Evolutionary conservation across 2,888 invertebrate genomes (phyloP), one percentile per base, ranked within the genome.

Genomic region (Drosophila flavopinicola): DNA sequence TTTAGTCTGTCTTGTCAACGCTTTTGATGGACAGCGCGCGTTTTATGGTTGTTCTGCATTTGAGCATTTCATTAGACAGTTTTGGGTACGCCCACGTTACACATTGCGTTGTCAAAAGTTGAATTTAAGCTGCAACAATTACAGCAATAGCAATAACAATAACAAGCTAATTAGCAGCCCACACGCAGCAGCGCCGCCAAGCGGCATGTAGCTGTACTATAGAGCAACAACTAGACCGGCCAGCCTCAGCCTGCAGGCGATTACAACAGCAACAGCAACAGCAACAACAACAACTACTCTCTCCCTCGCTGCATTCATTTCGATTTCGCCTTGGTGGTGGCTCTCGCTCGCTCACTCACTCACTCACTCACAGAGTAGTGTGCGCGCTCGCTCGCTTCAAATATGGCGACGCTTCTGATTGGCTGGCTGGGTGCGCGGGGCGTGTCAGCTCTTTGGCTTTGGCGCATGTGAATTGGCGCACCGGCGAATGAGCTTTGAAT

Each of bases 331-430:
- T 59, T 77, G 44, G 52, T 65, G 58, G 72, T 70, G 54, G 76
- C 47, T 38, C 44, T 39, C 38, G 11, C 17, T 35, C 13, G 15
- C 27, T 35, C 29, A 27, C 44, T 48, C 48, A 32, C 44, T 54
- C 60, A 35, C 66, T 27, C 47, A 38, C 45, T 47, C 20, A 29
- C 20, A 10, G 20, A 13, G 13, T 13, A 20, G 27, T 7, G 23
- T 32, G 60, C 52, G 39, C 48, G 72, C 61, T 66, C 69, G 76
- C 77, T 74, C 87, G 60, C 71, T 86, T 80, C 74, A 87, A 83
- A 83, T 87, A 83, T 83, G 83, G 83, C 83, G 83, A 63, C 52
- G 47, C 25, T 35, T 65, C 30, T 63, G 75, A 83, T 83, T 83
- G 83, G 83, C 48, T 58, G 66, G 6, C 32, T 5, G 39, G 10